Percentiles rank a stretch among this genome's conserved stretches.
Evolutionary conservation across 2,797 vertebrate genomes (phyloP).

Genomic region (Tenualosa ilisha): DNA sequence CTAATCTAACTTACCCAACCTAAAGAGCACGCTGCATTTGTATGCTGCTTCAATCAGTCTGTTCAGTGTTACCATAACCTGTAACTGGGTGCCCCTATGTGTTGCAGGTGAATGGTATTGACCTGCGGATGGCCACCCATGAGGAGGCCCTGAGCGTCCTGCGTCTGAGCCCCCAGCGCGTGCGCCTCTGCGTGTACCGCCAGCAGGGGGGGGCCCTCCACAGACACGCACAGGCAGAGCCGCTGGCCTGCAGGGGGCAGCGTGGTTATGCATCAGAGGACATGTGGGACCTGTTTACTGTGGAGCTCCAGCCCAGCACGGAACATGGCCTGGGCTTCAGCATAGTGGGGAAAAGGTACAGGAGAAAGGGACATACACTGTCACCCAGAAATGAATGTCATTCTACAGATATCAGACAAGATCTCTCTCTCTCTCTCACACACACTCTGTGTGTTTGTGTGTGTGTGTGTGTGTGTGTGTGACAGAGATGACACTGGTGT

Average conservation of each 20-base stretch:
- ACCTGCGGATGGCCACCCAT: conserved; percentile 89
- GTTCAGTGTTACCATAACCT: background rate
- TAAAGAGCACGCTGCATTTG: background rate
- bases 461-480: conserved; percentile 51
- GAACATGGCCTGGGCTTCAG: conserved; percentile 85
- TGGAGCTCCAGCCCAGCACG: conserved; percentile 83
- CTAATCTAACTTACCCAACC: background rate
- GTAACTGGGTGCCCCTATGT: background rate
- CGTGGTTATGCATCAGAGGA: conserved; percentile 78
- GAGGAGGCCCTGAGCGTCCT: conserved; percentile 94
- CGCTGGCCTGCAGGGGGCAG: conserved; percentile 54
- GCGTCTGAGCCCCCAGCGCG: conserved; percentile 87
- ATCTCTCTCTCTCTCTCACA: background rate
- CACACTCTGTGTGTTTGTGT: conserved; percentile 43
- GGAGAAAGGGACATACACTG: background rate
- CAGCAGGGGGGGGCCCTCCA: conserved; percentile 83
- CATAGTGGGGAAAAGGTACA: conserved; percentile 92
- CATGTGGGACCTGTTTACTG: conserved; percentile 83
- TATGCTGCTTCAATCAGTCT: background rate
- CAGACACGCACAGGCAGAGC: conserved; percentile 81
- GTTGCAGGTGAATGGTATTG: conserved; percentile 88
- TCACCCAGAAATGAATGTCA: background rate
- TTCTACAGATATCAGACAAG: too few species aligned
- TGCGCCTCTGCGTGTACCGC: conserved; percentile 85
- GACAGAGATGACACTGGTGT: conserved; percentile 77